Evolutionary conservation across 35 echinoderm and acorn worm species (phyloP).

Genomic region (Apostichopus californicus): DNA sequence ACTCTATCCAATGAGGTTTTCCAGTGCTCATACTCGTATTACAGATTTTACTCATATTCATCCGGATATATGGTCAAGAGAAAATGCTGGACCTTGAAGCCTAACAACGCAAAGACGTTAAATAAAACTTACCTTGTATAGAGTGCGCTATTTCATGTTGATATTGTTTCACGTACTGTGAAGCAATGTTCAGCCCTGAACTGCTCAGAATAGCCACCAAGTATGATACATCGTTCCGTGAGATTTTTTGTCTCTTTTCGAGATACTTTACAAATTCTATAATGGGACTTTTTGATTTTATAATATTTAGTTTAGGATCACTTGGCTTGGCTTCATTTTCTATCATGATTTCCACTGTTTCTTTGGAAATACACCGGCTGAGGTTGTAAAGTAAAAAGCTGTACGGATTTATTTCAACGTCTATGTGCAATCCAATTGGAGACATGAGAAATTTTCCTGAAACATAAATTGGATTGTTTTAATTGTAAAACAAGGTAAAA

Average conservation of each 20-base stretch:
- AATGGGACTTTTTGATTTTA: background rate
- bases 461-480: background rate
- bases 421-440: background rate
- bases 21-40: too few relatives aligned
- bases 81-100: too few relatives aligned
- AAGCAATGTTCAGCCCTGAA: background rate
- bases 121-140: background rate
- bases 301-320: background rate
- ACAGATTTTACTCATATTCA: too few relatives aligned
- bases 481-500: too few relatives aligned
- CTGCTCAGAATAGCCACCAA: background rate
- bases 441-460: background rate
- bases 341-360: background rate
- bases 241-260: background rate
- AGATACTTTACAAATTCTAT: background rate
- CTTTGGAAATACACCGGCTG: background rate
- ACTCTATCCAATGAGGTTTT: too few relatives aligned
- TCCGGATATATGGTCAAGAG: too few relatives aligned
- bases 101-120: background rate
- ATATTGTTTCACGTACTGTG: background rate
- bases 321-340: background rate
- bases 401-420: background rate
- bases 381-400: background rate
- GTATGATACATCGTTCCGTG: background rate
- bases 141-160: background rate